Base-by-base conservation (phyloP, 2,797 vertebrate species). In the Rhabdomys pumilio region DNA sequence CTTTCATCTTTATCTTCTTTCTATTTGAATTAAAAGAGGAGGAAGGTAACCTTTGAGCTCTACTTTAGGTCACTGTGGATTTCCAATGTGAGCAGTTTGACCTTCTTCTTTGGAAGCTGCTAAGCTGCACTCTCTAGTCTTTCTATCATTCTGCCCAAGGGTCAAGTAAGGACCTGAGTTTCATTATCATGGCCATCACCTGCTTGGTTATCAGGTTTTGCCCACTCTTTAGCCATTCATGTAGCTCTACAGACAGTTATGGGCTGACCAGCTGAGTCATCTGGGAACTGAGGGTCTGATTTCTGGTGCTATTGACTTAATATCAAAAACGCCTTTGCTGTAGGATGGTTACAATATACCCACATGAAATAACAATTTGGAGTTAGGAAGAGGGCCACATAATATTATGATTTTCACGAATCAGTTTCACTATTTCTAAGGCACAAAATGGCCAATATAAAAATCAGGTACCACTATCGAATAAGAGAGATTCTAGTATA, bases 1-100 rank as follows among this genome's bases (percentile, higher is more conserved):
- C 61, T 24, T 93, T 83, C 69, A 81, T 44, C 63, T 76, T 87
- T 87, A 75, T 91, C 41, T 86, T 93, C 14, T 91, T 94, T 72
- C 41, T 93, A 20, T 83, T 41, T 96, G 61, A 94, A 61, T 88
- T 89, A 93, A 75, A 55, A 55, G 8, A 76, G 19, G 34, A 57
- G 15, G 59, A 83, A 5, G 13, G 1, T 90, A 93, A 63, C 73
- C 34, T 84, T 5, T 67, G 47, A 80, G 34, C 90, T 73, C 75
- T 63, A 73, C 29, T 79, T 93, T 67, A 47, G 41, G 12, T 88
- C 59, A 55, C 53, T 41, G 47, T 72, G 72, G 22, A 80, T 72
- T 82, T 77, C 14, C 1, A 69, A 57, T 41, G 31, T 88, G 83
- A 20, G 29, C 44, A 83, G 53, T 76, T 34, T 41, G 84, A 8